Percentiles rank a stretch among this genome's conserved stretches.
phyloP scores from a whole-genome alignment of 2,888 invertebrate species.

The Amphimallon solstitiale region DNA sequence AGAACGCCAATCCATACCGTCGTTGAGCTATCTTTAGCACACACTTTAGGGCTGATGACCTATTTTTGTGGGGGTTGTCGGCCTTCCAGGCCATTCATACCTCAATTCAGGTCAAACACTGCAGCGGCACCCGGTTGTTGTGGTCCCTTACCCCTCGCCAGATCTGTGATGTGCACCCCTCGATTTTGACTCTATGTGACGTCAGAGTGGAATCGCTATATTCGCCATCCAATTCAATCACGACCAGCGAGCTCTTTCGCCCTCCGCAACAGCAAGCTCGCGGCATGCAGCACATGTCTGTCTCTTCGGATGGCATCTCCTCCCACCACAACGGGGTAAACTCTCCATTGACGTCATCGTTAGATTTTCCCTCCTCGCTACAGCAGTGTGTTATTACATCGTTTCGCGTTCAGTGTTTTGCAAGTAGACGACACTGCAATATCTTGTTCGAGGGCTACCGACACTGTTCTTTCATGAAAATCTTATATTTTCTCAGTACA shows the following conservation, averaged over 20 bases:
- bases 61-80: conserved; percentile 51
- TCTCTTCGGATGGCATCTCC: conserved; percentile 15
- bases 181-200: conserved; percentile 40
- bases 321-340: conserved; percentile 28
- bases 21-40: conserved; percentile 32
- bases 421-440: background rate
- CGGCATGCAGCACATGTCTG: conserved; percentile 23
- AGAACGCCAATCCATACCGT: conserved; percentile 27
- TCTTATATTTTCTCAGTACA: conserved; percentile 18
- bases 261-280: background rate
- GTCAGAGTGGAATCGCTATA: conserved; percentile 42
- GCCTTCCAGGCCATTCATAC: conserved; percentile 53
- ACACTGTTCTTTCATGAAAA: conserved; percentile 21
- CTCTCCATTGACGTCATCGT: conserved; percentile 39
- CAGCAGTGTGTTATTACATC: conserved; percentile 30
- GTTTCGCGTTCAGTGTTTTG: conserved; percentile 24
- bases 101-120: conserved; percentile 48
- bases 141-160: background rate
- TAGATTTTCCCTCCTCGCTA: conserved; percentile 12
- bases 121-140: conserved; percentile 36
- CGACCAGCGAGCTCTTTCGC: conserved; percentile 3
- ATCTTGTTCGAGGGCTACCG: conserved; percentile 11
- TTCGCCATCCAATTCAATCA: conserved; percentile 21
- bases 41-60: conserved; percentile 55
- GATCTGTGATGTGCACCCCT: conserved; percentile 35